Evolutionary conservation across 2,888 invertebrate genomes (phyloP).

Genomic region (Protophormia terraenovae): DNA sequence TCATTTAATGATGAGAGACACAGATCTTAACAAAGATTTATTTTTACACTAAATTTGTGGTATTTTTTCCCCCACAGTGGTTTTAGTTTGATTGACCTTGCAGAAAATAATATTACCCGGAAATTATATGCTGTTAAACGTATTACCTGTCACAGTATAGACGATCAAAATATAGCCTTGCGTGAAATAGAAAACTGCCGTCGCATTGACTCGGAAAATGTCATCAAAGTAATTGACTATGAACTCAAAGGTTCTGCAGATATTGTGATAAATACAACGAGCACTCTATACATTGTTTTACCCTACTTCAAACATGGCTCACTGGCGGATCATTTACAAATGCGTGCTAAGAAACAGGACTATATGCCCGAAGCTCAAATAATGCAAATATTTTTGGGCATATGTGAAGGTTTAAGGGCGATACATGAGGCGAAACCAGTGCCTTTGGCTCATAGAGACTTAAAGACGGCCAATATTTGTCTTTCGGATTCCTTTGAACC

Average conservation of each 20-base stretch:
- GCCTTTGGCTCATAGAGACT: constrained; percentile 90
- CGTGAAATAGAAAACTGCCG: constrained; percentile 89
- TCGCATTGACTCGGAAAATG: constrained; percentile 87
- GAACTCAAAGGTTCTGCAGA: constrained; percentile 85
- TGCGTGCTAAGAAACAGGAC: constrained; percentile 83
- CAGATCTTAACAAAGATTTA: not conserved
- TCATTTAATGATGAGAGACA: not conserved
- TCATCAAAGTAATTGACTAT: constrained; percentile 88
- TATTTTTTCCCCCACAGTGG: constrained; percentile 83
- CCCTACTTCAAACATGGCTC: constrained; percentile 91
- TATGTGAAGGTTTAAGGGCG: constrained; percentile 88
- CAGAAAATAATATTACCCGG: constrained; percentile 86
- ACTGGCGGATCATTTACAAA: constrained; percentile 86
- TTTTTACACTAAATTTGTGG: not conserved
- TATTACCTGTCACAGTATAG: constrained; percentile 89
- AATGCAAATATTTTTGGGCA: constrained; percentile 86
- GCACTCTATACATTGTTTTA: constrained; percentile 88
- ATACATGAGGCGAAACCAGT: constrained; percentile 88
- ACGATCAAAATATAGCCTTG: constrained; percentile 88
- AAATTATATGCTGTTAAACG: constrained; percentile 89
- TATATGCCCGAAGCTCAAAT: constrained; percentile 86
- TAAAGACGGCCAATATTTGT: constrained; percentile 93
- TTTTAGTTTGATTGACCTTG: constrained; percentile 90
- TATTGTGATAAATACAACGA: constrained; percentile 86
- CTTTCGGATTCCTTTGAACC: constrained; percentile 87